Base-by-base conservation (phyloP, 2,113 vertebrate genomes). In the Rutilus rutilus region DNA sequence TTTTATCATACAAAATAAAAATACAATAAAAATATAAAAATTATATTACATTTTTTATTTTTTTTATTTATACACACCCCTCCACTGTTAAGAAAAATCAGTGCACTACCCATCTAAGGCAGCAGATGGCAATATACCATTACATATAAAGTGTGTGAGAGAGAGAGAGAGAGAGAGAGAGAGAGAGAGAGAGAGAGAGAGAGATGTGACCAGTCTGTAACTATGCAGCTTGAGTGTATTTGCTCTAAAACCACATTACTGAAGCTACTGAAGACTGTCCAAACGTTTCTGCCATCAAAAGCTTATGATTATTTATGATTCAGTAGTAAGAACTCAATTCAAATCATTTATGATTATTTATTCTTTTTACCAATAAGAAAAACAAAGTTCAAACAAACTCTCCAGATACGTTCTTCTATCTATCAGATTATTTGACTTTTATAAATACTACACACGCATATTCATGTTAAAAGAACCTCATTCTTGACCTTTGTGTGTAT, bases 101-200 rank as follows among this genome's bases (percentile, higher is more conserved):
- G 7, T 82, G 89, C 75, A n/a, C 0, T 89, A 83, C 33, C 1
- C 27, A 19, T 54, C 64, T 7, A 59, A 21, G 39, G 90, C 95
- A 94, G 90, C 87, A 94, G 95, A 94, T 92, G 85, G 92, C 77
- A 91, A 91, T 94, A 91, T 91, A 90, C 86, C 27, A 50, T 67
- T 75, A 65, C n/a, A n/a, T 17, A 69, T 60, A 27, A 12, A 5
- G 30, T 6, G 47, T 9, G 50, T 27, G 15, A 33, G 30, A 33
- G 30, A 33, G 30, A 33, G 50, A 52, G 50, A 52, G 17, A 54
- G 52, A 54, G 17, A 54, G 50, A 52, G 50, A 52, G 50, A 17
- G 50, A 52, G 52, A 67, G 62, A 78, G 21, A 27, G 69, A 62
- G 33, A 60, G 25, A 75, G 21, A 60, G 74, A 21, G 30, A 45